phyloP scores from a whole-genome alignment of 1,140 invertebrate species.

The Bradysia coprophila region DNA sequence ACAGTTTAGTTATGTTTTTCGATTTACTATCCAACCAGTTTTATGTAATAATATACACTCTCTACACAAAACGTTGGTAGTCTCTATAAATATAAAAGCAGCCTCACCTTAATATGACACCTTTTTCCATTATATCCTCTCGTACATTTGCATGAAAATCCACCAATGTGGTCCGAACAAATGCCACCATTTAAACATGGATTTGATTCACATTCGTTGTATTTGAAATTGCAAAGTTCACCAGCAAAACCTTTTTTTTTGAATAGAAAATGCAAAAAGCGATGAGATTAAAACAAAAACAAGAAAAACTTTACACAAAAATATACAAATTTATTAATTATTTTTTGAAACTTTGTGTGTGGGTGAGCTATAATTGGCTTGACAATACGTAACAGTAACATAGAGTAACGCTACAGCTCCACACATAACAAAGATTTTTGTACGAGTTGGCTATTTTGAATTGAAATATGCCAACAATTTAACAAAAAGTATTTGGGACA shows the following conservation, averaged over 20 bases:
- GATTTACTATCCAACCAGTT: too few relatives aligned
- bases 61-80: too few relatives aligned
- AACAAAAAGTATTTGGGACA: too few relatives aligned
- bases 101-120: conserved; percentile 44
- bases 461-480: neutral
- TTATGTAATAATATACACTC: too few relatives aligned
- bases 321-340: neutral
- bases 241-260: conserved; percentile 50
- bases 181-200: conserved; percentile 72
- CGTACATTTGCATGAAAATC: conserved; percentile 59
- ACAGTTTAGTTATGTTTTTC: too few relatives aligned
- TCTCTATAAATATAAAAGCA: too few relatives aligned
- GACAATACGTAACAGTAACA: neutral
- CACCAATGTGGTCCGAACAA: conserved; percentile 55
- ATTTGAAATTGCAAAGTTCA: conserved; percentile 51
- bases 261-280: neutral
- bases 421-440: neutral
- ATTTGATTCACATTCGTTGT: conserved; percentile 76
- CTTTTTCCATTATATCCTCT: conserved; percentile 57
- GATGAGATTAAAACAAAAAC: neutral
- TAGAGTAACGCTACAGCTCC: neutral
- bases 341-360: neutral
- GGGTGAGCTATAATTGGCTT: neutral
- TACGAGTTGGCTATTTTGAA: neutral
- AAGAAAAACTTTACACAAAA: neutral